Conservation (phyloP, 1,140 invertebrate genomes). For the Hermetia illucens region DNA sequence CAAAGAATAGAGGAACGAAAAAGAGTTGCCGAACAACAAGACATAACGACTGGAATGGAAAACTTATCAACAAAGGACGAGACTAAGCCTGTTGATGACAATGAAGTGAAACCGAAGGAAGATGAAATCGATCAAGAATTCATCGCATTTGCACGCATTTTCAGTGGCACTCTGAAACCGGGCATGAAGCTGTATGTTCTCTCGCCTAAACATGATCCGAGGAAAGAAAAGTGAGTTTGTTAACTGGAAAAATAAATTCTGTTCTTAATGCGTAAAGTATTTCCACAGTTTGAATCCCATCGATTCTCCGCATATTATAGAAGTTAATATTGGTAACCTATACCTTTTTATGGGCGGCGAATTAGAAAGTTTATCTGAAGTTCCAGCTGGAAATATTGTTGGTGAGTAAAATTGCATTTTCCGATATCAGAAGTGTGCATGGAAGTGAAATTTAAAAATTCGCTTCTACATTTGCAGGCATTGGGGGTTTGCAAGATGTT, state of each 20-base stretch:
- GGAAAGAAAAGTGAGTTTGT: slow-evolving; percentile 25
- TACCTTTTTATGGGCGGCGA: slow-evolving; percentile 93
- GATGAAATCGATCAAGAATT: slow-evolving; percentile 50
- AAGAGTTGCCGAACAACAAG: slow-evolving; percentile 32
- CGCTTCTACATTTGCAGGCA: slow-evolving; percentile 38
- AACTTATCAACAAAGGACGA: slow-evolving; percentile 17
- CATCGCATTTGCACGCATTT: slow-evolving; percentile 87
- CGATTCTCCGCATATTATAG: slow-evolving; percentile 36
- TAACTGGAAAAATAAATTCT: not conserved
- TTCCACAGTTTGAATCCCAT: slow-evolving; percentile 9
- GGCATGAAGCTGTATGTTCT: slow-evolving; percentile 74
- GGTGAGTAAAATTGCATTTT: slow-evolving; percentile 35
- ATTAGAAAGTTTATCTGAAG: slow-evolving; percentile 61
- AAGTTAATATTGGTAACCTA: slow-evolving; percentile 48
- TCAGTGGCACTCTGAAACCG: slow-evolving; percentile 69
- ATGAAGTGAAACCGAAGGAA: slow-evolving; percentile 16
- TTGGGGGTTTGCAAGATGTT: slow-evolving; percentile 75
- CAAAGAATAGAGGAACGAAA: slow-evolving; percentile 41
- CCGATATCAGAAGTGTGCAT: not conserved
- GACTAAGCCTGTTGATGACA: slow-evolving; percentile 6
- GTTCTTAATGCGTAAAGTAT: not conserved
- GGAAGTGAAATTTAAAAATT: slow-evolving; percentile 3
- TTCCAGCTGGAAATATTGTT: slow-evolving; percentile 80
- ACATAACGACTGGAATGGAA: slow-evolving; percentile 36
- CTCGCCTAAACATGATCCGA: slow-evolving; percentile 82